Evolutionary conservation across 1,140 invertebrate genomes (phyloP), one percentile per base, ranked within the genome.

Genomic region (Ganaspis sp.): DNA sequence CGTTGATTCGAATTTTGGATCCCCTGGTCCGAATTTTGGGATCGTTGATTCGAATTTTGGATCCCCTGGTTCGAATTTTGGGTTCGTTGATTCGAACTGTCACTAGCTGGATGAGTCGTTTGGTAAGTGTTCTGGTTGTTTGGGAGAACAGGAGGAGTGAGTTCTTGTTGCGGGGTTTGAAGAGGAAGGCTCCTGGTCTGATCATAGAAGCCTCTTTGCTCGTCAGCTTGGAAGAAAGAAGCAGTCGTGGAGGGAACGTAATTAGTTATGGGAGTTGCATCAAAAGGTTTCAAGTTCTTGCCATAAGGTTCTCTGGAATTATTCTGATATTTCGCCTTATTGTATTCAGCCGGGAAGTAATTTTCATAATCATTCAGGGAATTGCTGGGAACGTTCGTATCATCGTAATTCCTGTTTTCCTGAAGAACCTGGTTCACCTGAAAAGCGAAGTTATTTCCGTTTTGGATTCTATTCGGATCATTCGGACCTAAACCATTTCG

Each of bases 241-340:
- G 85, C 78, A 15, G 88, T 83, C 0, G 90, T 88, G 0, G 89
- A 89, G 4, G 84, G 73, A 6, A 91, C 81, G 29, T 91, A 92
- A 75, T 92, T 92, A 21, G 92, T 88, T n/a, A 90, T 87, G 0
- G 89, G 90, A 2, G 86, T 90, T 3, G 87, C 85, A 17, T 82
- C 82, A 5, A 79, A 64, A 0, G 88, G 87, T 76, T 88, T 88
- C 0, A 91, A 88, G 8, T 89, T 83, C 69, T 89, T 87, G 21
- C 88, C 90, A 42, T 92, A 92, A 1, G 91, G 88, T 64, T 90
- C 83, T 45, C 83, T 84, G 37, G 79, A 80, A 79, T 93, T 93
- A 73, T 93, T 93, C 80, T 93, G 92, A 80, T 92, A 92, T 1
- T 89, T 92, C 9, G 91, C 91, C 79, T 90, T 81, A 17, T 88